A percentile compares a stretch with the other conserved stretches of the same genome.
These are phyloP conservation scores for Pelodiscus sinensis DNA, from an alignment of 2,113 vertebrate species.

Conservation along the genomic window DNA sequence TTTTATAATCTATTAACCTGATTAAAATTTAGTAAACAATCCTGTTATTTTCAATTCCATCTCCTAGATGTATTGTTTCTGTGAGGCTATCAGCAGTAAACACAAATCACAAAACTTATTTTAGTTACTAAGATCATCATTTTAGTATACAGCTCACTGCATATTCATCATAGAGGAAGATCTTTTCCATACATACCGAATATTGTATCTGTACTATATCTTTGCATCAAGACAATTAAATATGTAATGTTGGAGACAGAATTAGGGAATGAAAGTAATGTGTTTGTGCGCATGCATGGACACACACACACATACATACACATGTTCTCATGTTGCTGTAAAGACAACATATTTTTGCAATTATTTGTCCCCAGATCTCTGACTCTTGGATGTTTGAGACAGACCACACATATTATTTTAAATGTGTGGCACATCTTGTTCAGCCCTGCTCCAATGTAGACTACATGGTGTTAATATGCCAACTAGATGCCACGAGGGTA, in stretches of 20 bases:
- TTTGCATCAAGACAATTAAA: background rate
- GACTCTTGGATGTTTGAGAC: background rate
- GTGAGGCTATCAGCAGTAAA: background rate
- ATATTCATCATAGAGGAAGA: background rate
- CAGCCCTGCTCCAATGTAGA: background rate
- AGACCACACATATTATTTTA: background rate
- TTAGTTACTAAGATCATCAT: background rate
- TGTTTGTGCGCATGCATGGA: background rate
- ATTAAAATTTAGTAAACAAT: background rate
- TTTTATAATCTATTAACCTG: background rate
- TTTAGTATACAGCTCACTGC: background rate
- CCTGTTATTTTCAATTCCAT: background rate
- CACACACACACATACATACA: background rate
- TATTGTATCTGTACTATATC: background rate
- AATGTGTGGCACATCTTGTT: background rate
- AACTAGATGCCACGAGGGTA: background rate
- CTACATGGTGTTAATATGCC: background rate
- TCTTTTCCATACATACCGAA: background rate
- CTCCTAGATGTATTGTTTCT: background rate
- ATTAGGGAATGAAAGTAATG: background rate
- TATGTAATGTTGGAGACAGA: background rate
- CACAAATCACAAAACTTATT: background rate
- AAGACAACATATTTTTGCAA: background rate
- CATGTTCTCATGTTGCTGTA: background rate
- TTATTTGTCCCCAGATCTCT: background rate